Evolutionary conservation across 2,797 vertebrate species (phyloP).

Genomic region (Danio tinwini): DNA sequence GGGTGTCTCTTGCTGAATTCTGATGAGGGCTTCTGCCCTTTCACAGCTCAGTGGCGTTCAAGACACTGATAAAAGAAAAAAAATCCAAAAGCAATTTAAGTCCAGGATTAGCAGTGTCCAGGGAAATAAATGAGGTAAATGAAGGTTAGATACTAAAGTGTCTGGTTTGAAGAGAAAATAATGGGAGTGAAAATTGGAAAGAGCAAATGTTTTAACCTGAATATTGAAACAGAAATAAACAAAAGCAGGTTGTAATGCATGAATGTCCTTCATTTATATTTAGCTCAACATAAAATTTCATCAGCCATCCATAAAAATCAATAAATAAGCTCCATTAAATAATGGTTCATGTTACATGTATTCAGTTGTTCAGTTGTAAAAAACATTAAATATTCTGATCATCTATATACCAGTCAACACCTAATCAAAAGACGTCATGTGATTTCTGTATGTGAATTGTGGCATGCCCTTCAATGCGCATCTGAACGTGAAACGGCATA

Average conservation of each 20-base stretch:
- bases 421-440: background rate
- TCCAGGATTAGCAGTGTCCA: conserved; percentile 38
- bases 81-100: conserved; percentile 57
- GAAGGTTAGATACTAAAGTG: conserved; percentile 31
- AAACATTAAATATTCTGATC: background rate
- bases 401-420: background rate
- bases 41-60: conserved; percentile 60
- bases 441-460: background rate
- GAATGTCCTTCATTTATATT: background rate
- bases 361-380: background rate
- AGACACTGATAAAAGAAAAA: conserved; percentile 61
- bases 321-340: background rate
- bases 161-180: conserved; percentile 14
- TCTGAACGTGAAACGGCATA: conserved; percentile 6
- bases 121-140: conserved; percentile 29
- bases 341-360: background rate
- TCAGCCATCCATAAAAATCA: background rate
- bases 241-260: background rate
- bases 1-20: conserved; percentile 68
- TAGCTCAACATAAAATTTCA: background rate
- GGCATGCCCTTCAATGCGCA: conserved; percentile 16
- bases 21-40: conserved; percentile 77
- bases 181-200: conserved; percentile 1
- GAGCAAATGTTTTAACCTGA: background rate
- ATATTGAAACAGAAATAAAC: background rate